Evolutionary conservation across 1,140 invertebrate species (phyloP).

Genomic region (Octopus sinensis): DNA sequence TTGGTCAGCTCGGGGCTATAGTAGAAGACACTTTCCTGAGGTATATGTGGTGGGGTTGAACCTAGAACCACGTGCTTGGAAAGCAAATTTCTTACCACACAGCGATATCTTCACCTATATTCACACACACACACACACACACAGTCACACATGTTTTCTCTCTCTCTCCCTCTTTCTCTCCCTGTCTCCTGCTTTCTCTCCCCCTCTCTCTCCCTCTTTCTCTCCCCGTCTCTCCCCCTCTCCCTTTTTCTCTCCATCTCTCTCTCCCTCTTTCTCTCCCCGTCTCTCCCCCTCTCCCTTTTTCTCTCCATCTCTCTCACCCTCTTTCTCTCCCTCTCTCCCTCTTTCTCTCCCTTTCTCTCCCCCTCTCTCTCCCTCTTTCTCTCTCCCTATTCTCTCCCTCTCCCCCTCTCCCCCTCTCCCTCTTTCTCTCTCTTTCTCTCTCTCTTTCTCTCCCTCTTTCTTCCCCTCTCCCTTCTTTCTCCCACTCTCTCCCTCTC

Average conservation of each 20-base stretch:
- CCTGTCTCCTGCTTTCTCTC: background rate
- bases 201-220: background rate
- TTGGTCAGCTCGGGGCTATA: too few species aligned
- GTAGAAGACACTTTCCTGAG: too few species aligned
- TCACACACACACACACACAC: background rate
- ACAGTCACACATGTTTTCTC: background rate
- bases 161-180: background rate
- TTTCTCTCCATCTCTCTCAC: background rate
- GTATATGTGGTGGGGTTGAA: too few species aligned
- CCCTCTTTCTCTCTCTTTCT: background rate
- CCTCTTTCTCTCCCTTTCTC: too few species aligned
- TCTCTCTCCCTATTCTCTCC: background rate
- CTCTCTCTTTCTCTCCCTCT: background rate
- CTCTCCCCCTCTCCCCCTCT: background rate
- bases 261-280: background rate
- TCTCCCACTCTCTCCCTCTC: background rate
- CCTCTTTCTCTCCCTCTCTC: background rate
- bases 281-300: background rate
- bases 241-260: background rate
- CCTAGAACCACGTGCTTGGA: too few species aligned
- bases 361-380: background rate
- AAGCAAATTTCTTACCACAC: too few species aligned
- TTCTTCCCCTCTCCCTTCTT: background rate
- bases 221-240: background rate
- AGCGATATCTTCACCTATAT: too few species aligned